Conservation (phyloP, 2,888 invertebrate species). For the Troides aeacus region DNA sequence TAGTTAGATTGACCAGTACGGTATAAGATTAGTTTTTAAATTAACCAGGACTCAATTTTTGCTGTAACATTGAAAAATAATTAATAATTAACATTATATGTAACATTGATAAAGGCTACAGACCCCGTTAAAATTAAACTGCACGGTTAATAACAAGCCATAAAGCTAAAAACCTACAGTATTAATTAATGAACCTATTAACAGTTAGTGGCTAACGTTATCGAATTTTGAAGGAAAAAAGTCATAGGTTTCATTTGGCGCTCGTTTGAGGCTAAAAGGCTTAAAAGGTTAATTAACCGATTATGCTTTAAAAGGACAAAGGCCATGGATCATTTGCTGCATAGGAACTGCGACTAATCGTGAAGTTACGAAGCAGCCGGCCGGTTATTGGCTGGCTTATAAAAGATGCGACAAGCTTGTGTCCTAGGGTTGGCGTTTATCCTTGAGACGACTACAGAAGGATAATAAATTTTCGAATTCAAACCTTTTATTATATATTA, state of each 20-base stretch:
- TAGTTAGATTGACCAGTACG: too few species aligned
- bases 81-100: background rate
- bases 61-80: too few species aligned
- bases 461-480: background rate
- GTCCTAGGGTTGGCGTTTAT: constrained; percentile 25
- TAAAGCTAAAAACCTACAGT: background rate
- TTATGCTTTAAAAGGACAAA: constrained; percentile 17
- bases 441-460: background rate
- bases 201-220: background rate
- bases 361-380: constrained; percentile 37
- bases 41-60: too few species aligned
- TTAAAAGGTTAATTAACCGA: constrained; percentile 21
- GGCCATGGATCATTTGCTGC: constrained; percentile 36
- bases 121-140: background rate
- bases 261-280: background rate
- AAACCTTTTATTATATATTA: background rate
- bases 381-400: constrained; percentile 30
- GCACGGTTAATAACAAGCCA: background rate
- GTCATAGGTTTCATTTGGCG: constrained; percentile 1
- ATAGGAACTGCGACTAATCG: constrained; percentile 48
- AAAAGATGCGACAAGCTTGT: constrained; percentile 30
- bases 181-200: background rate
- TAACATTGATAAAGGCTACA: background rate
- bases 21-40: too few species aligned
- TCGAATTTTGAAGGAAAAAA: background rate